Conservation (phyloP, 2,797 vertebrate genomes). For the Astyanax mexicanus region DNA sequence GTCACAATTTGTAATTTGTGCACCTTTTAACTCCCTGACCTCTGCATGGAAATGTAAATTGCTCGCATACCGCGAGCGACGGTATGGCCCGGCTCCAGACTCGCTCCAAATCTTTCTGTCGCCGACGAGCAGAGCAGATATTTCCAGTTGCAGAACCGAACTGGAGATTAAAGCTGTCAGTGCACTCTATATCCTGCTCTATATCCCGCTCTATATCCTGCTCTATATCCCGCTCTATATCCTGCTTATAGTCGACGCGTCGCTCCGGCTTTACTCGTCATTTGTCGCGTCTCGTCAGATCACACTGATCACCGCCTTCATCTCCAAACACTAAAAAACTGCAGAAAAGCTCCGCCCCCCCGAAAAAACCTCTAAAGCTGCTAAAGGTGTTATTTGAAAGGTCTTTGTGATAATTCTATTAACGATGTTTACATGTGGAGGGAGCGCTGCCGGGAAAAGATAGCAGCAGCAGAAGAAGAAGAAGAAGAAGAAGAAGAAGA, state of each 20-base stretch:
- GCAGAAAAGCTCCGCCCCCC: conserved; percentile 64
- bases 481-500: neutral
- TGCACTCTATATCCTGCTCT: conserved; percentile 48
- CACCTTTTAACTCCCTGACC: conserved; percentile 29
- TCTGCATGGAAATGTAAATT: conserved; percentile 22
- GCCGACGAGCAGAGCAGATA: conserved; percentile 24
- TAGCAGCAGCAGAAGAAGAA: too few species aligned
- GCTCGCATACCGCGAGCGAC: conserved; percentile 4
- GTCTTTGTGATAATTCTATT: conserved; percentile 59
- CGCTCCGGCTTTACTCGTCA: conserved; percentile 59
- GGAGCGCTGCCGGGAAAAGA: neutral
- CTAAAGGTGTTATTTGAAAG: conserved; percentile 67
- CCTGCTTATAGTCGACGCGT: conserved; percentile 55
- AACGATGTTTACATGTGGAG: conserved; percentile 53
- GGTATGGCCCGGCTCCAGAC: neutral
- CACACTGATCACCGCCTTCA: conserved; percentile 63
- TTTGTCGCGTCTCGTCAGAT: conserved; percentile 67
- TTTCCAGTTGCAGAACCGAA: conserved; percentile 54
- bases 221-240: conserved; percentile 51
- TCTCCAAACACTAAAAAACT: conserved; percentile 56
- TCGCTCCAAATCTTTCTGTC: conserved; percentile 11
- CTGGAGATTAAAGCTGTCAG: conserved; percentile 57
- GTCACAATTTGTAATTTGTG: conserved; percentile 40
- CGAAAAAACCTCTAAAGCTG: conserved; percentile 62
- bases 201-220: conserved; percentile 49